These are phyloP conservation scores for Hippoglossus hippoglossus DNA, from an alignment of 2,797 vertebrate species.

Conservation along the genomic window DNA sequence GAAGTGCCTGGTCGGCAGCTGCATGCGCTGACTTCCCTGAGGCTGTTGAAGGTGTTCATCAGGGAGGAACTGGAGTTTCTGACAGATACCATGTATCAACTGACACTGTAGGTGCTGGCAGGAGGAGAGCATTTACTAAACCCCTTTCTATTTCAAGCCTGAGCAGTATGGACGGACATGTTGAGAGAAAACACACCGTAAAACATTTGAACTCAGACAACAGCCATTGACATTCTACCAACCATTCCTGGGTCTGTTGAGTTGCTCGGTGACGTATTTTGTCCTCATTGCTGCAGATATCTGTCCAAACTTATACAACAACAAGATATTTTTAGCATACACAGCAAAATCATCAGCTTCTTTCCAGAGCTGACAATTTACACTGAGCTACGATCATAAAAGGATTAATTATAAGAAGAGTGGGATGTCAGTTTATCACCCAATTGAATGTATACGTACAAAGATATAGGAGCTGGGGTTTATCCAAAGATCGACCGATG, in stretches of 20 bases:
- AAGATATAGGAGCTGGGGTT: too few relatives aligned
- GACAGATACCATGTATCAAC: slow-evolving; percentile 64
- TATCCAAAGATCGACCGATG: too few relatives aligned
- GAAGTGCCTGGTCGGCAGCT: slow-evolving; percentile 60
- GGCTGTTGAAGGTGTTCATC: slow-evolving; percentile 66
- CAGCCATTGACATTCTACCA: slow-evolving; percentile 26
- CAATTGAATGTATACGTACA: too few relatives aligned
- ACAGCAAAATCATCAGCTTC: not conserved
- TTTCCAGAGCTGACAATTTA: slow-evolving; percentile 1
- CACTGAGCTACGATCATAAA: slow-evolving; percentile 1
- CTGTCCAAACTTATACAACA: slow-evolving; percentile 31
- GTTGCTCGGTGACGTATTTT: slow-evolving; percentile 13
- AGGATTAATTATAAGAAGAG: not conserved
- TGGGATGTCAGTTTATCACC: not conserved
- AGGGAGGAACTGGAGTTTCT: slow-evolving; percentile 56
- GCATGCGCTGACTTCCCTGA: slow-evolving; percentile 56
- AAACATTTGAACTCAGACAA: slow-evolving; percentile 14
- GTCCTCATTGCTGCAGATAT: slow-evolving; percentile 23
- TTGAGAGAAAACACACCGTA: slow-evolving; percentile 28
- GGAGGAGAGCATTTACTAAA: slow-evolving; percentile 39
- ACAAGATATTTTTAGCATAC: slow-evolving; percentile 24
- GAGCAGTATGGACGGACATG: slow-evolving; percentile 30
- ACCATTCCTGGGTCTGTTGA: slow-evolving; percentile 21
- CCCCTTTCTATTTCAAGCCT: slow-evolving; percentile 52
- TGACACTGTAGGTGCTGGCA: slow-evolving; percentile 36